Base-by-base conservation (phyloP, 1,140 invertebrate species). In the Charaxes varanes region DNA sequence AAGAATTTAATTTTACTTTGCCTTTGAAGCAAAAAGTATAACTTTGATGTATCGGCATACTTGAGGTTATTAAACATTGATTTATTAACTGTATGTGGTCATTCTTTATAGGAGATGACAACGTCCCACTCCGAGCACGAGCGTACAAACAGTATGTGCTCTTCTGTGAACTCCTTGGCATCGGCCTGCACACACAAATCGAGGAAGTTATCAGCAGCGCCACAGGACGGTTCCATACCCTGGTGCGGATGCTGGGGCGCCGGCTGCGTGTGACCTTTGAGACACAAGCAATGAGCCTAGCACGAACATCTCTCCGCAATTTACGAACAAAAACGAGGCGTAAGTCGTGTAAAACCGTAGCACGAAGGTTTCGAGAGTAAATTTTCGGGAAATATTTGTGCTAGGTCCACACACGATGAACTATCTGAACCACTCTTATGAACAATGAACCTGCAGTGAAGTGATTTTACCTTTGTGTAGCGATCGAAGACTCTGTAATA, bases 231-330 rank as follows among this genome's bases (percentile, higher is more conserved):
- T 17, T 93, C 89, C 63, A 91, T 93, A 51, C 93, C 93, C 0
- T 95, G 93, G 93, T 94, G 93, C 59, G 93, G 91, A 0, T 94
- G 93, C 58, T 94, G 93, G 93, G 93, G 93, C 6, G 94, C 94
- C 47, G 92, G 93, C 2, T 95, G 93, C 76, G 80, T 93, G 33
- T 93, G 73, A 86, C 24, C 4, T 19, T 13, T 16, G 30, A 16
- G 34, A 16, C 1, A 30, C 12, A 8, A 8, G 3, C 12, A n/a
- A 16, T 15, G 1, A 10, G 3, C 3, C 14, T 8, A 34, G n/a
- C n/a, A 34, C 11, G 6, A 34, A 23, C 11, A 11, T 10, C 13
- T 26, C 2, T 11, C 8, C n/a, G n/a, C n/a, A n/a, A n/a, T n/a
- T n/a, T n/a, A n/a, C n/a, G n/a, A 26, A 26, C 2, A 3, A 10